Evolutionary conservation across 2,888 invertebrate species (phyloP).

Genomic region (Eulithis testata): DNA sequence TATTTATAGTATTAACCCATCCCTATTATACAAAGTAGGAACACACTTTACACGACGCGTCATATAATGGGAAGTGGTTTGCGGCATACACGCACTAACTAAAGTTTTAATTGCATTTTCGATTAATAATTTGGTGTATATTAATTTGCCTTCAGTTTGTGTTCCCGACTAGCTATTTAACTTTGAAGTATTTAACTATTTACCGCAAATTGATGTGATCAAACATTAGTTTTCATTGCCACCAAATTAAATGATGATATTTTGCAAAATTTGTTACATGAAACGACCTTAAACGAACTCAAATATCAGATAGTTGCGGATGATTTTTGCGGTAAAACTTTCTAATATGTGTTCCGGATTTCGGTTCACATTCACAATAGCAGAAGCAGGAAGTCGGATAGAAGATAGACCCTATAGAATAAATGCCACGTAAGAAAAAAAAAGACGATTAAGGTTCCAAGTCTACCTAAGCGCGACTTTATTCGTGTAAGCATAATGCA

Average conservation of each 20-base stretch:
- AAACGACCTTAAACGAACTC: not conserved
- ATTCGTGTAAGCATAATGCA: no score
- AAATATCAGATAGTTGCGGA: no score
- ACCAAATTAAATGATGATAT: conserved; percentile 1
- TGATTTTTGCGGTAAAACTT: no score
- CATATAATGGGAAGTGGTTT: conserved; percentile 29
- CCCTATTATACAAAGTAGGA: conserved; percentile 23
- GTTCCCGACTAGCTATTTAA: conserved; percentile 5
- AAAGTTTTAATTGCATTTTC: conserved; percentile 31
- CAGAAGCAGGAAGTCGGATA: no score
- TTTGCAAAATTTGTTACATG: not conserved
- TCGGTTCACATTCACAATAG: no score
- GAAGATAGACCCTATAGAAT: no score
- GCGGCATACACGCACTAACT: conserved; percentile 19
- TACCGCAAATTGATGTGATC: conserved; percentile 15
- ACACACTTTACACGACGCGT: conserved; percentile 25
- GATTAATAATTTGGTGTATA: conserved; percentile 18
- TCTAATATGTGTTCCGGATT: no score
- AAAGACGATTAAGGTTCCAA: not conserved
- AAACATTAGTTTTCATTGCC: conserved; percentile 10
- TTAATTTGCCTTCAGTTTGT: conserved; percentile 18
- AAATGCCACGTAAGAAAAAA: no score
- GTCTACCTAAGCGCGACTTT: not conserved
- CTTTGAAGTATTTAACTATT: conserved; percentile 9
- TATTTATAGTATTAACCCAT: not conserved